Evolutionary conservation across 1,140 invertebrate genomes (phyloP).

Genomic region (Drepana arcuata): DNA sequence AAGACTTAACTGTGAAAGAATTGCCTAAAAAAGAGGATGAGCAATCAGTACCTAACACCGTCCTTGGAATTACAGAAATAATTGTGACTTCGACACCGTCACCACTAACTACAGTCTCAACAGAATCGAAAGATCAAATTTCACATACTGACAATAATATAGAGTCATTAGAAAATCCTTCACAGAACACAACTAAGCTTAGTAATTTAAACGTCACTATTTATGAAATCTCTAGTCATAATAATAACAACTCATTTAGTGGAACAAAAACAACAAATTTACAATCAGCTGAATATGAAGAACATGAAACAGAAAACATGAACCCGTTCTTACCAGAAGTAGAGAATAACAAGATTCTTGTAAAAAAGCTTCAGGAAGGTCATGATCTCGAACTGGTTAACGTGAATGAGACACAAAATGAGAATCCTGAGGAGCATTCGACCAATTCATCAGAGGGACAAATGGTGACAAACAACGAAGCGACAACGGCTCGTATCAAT

Average conservation of each 20-base stretch:
- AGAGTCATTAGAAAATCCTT: neutral
- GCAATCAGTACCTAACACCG: neutral
- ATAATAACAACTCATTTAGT: slow-evolving; percentile 24
- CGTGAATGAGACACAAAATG: slow-evolving; percentile 62
- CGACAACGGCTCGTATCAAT: slow-evolving; percentile 2
- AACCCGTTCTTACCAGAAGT: slow-evolving; percentile 77
- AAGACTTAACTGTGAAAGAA: slow-evolving; percentile 17
- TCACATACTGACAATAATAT: neutral
- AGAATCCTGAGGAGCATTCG: slow-evolving; percentile 43
- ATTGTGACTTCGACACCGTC: neutral
- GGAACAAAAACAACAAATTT: slow-evolving; percentile 24
- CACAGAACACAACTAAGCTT: slow-evolving; percentile 27
- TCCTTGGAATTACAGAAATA: neutral
- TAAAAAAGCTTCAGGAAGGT: slow-evolving; percentile 68
- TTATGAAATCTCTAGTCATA: slow-evolving; percentile 52
- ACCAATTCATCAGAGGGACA: slow-evolving; percentile 7
- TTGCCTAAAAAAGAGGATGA: slow-evolving; percentile 10
- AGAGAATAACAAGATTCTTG: slow-evolving; percentile 72
- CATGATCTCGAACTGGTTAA: slow-evolving; percentile 56
- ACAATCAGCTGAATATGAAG: slow-evolving; percentile 43
- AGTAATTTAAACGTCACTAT: slow-evolving; percentile 54
- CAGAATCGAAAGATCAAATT: slow-evolving; percentile 3
- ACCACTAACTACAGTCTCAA: neutral
- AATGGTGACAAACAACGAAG: slow-evolving; percentile 5
- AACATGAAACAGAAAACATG: slow-evolving; percentile 72